phyloP scores from a whole-genome alignment of 2,113 vertebrate species.

The Cyprinodon tularosa region DNA sequence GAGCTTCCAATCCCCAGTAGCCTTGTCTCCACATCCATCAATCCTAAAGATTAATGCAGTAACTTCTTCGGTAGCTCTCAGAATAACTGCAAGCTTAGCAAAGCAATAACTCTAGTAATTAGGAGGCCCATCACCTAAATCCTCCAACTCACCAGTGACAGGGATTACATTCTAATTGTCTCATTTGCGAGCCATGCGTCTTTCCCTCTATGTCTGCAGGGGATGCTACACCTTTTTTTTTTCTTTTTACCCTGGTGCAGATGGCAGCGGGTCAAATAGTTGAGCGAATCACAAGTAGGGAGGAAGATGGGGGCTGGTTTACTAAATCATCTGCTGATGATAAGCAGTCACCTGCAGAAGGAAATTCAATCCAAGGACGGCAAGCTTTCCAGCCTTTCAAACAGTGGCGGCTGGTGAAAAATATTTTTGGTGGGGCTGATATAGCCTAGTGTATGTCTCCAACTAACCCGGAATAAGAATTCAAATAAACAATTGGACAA shows the following conservation, averaged over 20 bases:
- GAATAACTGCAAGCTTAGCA: conserved; percentile 29
- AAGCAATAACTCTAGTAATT: conserved; percentile 19
- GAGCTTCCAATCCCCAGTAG: conserved; percentile 14
- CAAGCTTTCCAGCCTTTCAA: conserved; percentile 21
- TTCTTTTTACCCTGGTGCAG: conserved; percentile 16
- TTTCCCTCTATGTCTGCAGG: conserved; percentile 37
- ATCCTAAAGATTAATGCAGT: conserved; percentile 29
- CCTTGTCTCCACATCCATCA: conserved; percentile 12
- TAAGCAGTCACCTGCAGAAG: conserved; percentile 19
- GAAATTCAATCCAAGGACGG: conserved; percentile 37
- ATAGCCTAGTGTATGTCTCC: no score
- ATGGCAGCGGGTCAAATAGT: conserved; percentile 26
- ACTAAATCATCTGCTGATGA: conserved; percentile 37
- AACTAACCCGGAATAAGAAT: no score
- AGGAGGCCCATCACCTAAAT: conserved; percentile 13
- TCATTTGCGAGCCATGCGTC: conserved; percentile 23
- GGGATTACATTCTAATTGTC: neutral
- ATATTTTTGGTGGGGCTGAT: no score
- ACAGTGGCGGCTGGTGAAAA: no score
- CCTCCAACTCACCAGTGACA: conserved; percentile 28
- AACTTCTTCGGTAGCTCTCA: conserved; percentile 38
- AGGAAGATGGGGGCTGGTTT: conserved; percentile 35
- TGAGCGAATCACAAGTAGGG: conserved; percentile 8
- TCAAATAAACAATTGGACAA: no score
- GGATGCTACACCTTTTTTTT: conserved; percentile 1